Evolutionary conservation across 2,888 invertebrate genomes (phyloP).

Genomic region (Disparrhopalites patrizii): DNA sequence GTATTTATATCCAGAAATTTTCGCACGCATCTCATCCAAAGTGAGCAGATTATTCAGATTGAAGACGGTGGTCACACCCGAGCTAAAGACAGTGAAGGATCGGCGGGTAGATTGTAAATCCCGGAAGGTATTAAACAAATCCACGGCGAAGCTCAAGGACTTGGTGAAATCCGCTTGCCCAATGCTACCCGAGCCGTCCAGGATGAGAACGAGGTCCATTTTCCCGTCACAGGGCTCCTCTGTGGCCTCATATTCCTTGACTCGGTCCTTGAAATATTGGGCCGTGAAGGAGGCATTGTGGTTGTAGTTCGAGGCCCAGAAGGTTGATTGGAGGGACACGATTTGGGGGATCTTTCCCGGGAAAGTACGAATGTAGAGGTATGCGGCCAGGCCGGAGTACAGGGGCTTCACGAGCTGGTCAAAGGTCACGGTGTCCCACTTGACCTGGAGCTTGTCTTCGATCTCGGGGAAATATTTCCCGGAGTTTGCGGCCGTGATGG

Average conservation of each 20-base stretch:
- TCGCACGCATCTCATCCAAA: background rate
- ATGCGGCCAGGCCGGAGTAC: constrained; percentile 33
- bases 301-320: constrained; percentile 30
- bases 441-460: constrained; percentile 13
- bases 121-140: too few relatives aligned
- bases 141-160: constrained; percentile 29
- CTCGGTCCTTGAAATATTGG: background rate
- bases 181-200: constrained; percentile 38
- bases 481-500: background rate
- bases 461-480: constrained; percentile 12
- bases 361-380: constrained; percentile 23
- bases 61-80: background rate
- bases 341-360: constrained; percentile 24
- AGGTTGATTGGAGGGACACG: constrained; percentile 21
- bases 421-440: constrained; percentile 15
- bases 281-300: background rate
- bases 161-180: constrained; percentile 20
- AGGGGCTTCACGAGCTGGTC: constrained; percentile 25
- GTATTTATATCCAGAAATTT: background rate
- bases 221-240: constrained; percentile 31
- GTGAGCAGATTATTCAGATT: background rate
- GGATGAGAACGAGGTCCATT: constrained; percentile 36
- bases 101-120: constrained; percentile 17
- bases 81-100: constrained; percentile 27
- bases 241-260: constrained; percentile 1